phyloP scores from a whole-genome alignment of 1,140 invertebrate species.

The Halictus rubicundus region DNA sequence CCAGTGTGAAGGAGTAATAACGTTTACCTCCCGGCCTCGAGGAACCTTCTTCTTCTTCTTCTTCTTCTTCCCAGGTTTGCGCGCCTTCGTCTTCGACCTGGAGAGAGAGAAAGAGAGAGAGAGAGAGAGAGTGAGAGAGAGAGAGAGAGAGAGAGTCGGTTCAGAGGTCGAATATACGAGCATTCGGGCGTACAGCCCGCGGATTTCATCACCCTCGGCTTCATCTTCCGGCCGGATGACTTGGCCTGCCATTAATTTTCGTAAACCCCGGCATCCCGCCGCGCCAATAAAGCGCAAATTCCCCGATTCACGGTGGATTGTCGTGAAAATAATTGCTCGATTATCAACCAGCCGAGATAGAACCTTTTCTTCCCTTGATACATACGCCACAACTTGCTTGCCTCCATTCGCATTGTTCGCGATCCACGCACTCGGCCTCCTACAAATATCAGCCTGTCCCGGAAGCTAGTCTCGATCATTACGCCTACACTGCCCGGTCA shows the following conservation, averaged over 20 bases:
- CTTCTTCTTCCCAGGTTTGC: not conserved
- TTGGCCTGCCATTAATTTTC: constrained; percentile 48
- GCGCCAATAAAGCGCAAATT: constrained; percentile 33
- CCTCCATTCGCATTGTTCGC: too few species aligned
- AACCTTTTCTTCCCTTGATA: too few species aligned
- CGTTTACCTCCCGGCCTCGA: not conserved
- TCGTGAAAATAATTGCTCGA: constrained; percentile 22
- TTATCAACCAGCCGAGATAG: not conserved
- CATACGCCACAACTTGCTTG: too few species aligned
- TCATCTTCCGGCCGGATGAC: constrained; percentile 28
- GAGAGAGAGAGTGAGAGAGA: too few species aligned
- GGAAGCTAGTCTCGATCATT: too few species aligned
- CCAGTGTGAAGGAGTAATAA: constrained; percentile 32
- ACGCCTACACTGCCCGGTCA: too few species aligned
- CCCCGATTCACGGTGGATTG: constrained; percentile 23
- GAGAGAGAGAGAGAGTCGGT: constrained; percentile 4
- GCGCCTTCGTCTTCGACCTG: not conserved
- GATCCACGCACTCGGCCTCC: too few species aligned
- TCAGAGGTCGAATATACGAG: constrained; percentile 25
- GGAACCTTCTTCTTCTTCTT: constrained; percentile 2
- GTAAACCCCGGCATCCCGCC: not conserved
- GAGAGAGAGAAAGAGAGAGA: too few species aligned
- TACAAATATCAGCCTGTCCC: too few species aligned
- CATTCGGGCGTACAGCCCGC: constrained; percentile 1
- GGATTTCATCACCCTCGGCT: constrained; percentile 16